A percentile compares a stretch with the other conserved stretches of the same genome.
phyloP scores from a whole-genome alignment of 2,113 vertebrate genomes.

The Rattus rattus region DNA sequence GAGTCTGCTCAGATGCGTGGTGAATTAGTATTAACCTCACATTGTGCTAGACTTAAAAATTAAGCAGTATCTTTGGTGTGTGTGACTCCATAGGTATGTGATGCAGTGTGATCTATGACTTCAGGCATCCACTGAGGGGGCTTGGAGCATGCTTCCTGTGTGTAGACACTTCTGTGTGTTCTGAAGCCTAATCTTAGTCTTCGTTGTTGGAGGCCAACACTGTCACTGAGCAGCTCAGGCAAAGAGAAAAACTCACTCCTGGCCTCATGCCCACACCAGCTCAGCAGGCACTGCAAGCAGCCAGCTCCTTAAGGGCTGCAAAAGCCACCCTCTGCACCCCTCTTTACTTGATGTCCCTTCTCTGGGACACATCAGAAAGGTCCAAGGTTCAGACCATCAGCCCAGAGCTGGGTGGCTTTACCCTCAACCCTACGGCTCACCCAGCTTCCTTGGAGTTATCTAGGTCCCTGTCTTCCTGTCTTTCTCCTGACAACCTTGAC shows the following conservation, averaged over 20 bases:
- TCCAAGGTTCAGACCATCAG: not conserved
- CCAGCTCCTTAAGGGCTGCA: fast-evolving
- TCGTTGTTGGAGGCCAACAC: fast-evolving
- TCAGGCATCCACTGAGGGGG: not conserved
- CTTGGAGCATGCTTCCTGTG: not conserved
- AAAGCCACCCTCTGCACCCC: not conserved
- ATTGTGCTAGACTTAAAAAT: not conserved
- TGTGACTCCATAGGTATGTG: no score
- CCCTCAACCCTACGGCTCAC: not conserved
- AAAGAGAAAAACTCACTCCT: not conserved
- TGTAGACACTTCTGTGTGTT: not conserved
- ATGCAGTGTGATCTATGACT: not conserved
- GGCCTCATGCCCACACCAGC: fast-evolving
- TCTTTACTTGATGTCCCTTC: not conserved
- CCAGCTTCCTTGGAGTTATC: not conserved
- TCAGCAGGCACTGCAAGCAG: not conserved
- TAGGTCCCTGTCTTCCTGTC: not conserved
- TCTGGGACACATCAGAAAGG: not conserved
- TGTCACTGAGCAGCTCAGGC: not conserved
- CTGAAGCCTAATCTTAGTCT: not conserved
- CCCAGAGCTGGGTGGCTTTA: no score
- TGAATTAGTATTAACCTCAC: not conserved
- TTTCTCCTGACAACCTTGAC: not conserved
- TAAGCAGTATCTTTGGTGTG: not conserved
- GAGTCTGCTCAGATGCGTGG: not conserved